Base-by-base conservation (phyloP, 2,797 vertebrate genomes). In the Smutsia gigantea region DNA sequence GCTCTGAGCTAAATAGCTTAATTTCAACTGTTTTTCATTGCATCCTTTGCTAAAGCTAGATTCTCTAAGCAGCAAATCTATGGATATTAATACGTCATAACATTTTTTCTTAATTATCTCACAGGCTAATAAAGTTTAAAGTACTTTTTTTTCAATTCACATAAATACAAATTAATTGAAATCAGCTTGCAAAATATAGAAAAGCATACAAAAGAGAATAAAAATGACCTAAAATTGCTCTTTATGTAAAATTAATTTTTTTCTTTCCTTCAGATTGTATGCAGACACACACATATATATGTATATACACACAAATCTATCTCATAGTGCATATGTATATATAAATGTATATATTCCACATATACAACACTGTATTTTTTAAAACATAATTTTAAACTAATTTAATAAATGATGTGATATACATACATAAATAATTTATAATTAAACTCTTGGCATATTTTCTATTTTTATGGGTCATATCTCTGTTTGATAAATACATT, bases 1-100 rank as follows among this genome's bases (percentile, higher is more conserved):
- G 97, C 64, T 92, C 87, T 79, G 86, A 87, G 51, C 46, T 97
- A 97, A 98, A 98, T 97, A 93, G 39, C 79, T 81, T 75, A 97
- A 98, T 98, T 96, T 97, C 97, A 93, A 55, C 92, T 86, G 72
- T 1, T 92, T 95, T 91, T 87, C 61, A 91, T 90, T 19, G 87
- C 96, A 92, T 94, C 55, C 51, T 90, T 97, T 89, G 37, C 78
- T 79, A 42, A 88, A 82, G 15, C 42, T 64, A 85, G n/a, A 74
- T 51, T 81, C 49, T 87, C 29, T 66, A 71, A 23, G 0, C n/a
- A 25, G 55, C 42, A 95, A 97, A 91, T n/a, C 37, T 0, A 2
- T 91, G 86, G 94, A 97, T 79, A 69, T 96, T 92, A 84, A 87
- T 72, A 42, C 0, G 15, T 42, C 9, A 39, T 27, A 25, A 34